Base-by-base conservation (phyloP, 2,797 vertebrate genomes). In the Mus caroli region DNA sequence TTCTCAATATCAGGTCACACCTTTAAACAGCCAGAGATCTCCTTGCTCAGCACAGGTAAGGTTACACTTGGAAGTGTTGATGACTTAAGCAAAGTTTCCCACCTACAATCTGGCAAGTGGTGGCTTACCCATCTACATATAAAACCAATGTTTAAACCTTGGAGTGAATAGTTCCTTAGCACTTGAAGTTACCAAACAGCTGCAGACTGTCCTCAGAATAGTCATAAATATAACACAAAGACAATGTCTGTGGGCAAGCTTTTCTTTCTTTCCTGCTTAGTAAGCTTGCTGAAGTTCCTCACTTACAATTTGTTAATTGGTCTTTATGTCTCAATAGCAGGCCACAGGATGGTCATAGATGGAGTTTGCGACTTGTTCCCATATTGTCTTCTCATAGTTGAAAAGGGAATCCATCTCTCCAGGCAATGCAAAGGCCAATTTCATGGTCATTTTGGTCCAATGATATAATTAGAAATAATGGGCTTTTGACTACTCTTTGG, bases 21-120 rank as follows among this genome's bases (percentile, higher is more conserved):
- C 37, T 73, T 28, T 96, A 97, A 98, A 98, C 98, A 98, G 98
- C 97, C 98, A 98, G 98, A 98, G 98, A 98, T 98, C 95, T 91
- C 97, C 95, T 92, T 96, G 92, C 98, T 98, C 96, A 97, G 98
- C 95, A 97, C 97, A 98, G 98, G 98, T 98, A 98, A 97, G 96
- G 92, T 98, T 98, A 98, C 98, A 0, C 98, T 96, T 26, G 98
- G 98, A 98, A 98, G 96, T 83, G 86, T 95, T 98, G 98, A 99
- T 98, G 98, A 96, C 96, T 99, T 98, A 98, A 98, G 97, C 98
- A 99, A 98, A 98, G 98, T 98, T 88, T 98, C 98, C 98, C 98
- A 98, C 98, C 98, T 98, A 98, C 95, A 92, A 97, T 94, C 96
- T 0, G 97, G 94, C 94, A 96, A 96, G 97, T 98, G 97, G 99